Conservation (phyloP, 2,888 invertebrate species). For the Apocheima hispidaria region DNA sequence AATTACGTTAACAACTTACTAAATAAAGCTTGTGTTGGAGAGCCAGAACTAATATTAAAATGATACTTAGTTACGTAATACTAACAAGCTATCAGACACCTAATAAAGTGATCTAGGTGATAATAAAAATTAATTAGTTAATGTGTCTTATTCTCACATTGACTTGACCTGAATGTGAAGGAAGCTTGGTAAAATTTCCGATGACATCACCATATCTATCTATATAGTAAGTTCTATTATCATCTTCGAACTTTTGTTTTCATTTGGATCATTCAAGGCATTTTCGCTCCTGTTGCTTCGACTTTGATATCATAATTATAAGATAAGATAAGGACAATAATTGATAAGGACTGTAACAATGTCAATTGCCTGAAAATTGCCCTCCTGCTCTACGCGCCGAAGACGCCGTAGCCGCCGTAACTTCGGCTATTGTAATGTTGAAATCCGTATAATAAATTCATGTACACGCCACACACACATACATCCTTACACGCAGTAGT, state of each 20-base stretch:
- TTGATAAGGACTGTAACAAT: neutral
- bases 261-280: too few relatives aligned
- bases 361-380: neutral
- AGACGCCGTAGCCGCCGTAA: neutral
- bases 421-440: too few relatives aligned
- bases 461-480: conserved; percentile 7
- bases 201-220: too few relatives aligned
- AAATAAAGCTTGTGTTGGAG: conserved; percentile 37
- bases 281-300: neutral
- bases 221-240: too few relatives aligned
- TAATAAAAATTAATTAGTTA: too few relatives aligned
- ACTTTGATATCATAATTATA: neutral
- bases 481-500: conserved; percentile 27
- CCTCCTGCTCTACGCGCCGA: neutral
- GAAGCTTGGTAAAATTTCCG: too few relatives aligned
- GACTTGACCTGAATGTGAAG: too few relatives aligned
- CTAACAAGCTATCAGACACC: neutral
- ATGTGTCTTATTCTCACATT: too few relatives aligned
- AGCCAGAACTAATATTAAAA: conserved; percentile 25
- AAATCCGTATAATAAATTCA: neutral
- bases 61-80: conserved; percentile 38
- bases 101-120: conserved; percentile 3
- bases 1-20: conserved; percentile 58
- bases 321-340: neutral
- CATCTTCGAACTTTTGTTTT: too few relatives aligned